Conservation (phyloP, 2,797 vertebrate genomes). For the Danio albolineatus region DNA sequence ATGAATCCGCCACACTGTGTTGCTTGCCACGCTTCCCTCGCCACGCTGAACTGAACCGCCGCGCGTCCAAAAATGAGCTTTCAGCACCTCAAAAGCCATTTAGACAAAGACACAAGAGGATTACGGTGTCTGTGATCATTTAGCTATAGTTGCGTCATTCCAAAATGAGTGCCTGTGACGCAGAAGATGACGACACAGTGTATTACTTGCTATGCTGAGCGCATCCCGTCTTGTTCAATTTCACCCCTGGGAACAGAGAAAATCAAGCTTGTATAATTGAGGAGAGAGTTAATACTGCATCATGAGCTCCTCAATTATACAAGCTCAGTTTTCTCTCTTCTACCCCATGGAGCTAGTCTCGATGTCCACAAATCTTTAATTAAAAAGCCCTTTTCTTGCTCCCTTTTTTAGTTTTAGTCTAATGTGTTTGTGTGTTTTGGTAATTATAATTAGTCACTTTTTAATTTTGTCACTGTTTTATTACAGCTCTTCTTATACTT, state of each 20-base stretch:
- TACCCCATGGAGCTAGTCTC: background rate
- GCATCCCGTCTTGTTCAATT: background rate
- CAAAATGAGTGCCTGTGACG: background rate
- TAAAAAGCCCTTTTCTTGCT: background rate
- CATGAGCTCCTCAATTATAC: conserved; percentile 11
- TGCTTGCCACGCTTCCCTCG: conserved; percentile 9
- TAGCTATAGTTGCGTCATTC: conserved; percentile 21
- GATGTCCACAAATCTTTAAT: background rate
- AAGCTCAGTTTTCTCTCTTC: background rate
- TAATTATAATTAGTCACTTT: background rate
- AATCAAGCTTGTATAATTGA: conserved; percentile 38
- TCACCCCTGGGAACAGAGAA: conserved; percentile 12
- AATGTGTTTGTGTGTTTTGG: background rate
- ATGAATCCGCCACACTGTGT: conserved; percentile 18
- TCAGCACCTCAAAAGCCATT: conserved; percentile 28
- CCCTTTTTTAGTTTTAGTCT: background rate
- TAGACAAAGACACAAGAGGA: background rate
- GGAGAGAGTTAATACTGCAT: conserved; percentile 20
- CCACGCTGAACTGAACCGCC: background rate
- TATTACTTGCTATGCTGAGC: background rate
- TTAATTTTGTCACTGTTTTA: background rate
- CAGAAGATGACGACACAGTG: conserved; percentile 16
- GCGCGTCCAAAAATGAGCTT: conserved; percentile 7
- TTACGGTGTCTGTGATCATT: background rate
- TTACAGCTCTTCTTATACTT: background rate